phyloP scores from a whole-genome alignment of 2,888 invertebrate genomes.

The Tetheella fluctuosa region DNA sequence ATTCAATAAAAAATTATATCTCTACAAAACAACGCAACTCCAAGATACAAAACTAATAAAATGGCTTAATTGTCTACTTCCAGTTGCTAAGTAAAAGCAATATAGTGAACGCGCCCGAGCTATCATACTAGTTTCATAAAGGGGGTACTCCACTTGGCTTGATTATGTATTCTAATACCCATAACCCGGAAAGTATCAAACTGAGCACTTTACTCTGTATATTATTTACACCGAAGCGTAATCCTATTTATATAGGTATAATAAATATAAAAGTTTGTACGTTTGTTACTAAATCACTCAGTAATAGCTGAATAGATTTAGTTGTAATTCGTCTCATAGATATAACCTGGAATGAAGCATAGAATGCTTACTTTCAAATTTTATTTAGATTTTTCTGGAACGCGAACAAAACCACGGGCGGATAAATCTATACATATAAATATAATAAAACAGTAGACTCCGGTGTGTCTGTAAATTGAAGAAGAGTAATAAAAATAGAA shows the following conservation, averaged over 20 bases:
- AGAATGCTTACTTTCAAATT: too few relatives aligned
- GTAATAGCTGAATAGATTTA: too few relatives aligned
- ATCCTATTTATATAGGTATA: conserved; percentile 10
- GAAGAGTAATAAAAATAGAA: too few relatives aligned
- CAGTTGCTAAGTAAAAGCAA: conserved; percentile 9
- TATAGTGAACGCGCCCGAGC: background rate
- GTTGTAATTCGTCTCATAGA: too few relatives aligned
- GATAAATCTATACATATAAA: too few relatives aligned
- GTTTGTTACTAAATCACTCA: too few relatives aligned
- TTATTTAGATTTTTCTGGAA: too few relatives aligned
- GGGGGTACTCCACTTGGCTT: conserved; percentile 28
- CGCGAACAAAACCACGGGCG: too few relatives aligned
- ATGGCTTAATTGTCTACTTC: background rate
- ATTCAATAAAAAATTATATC: background rate
- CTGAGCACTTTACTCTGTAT: conserved; percentile 30
- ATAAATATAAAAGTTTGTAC: background rate
- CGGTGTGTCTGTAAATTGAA: too few relatives aligned
- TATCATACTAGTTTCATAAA: conserved; percentile 27
- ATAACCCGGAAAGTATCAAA: conserved; percentile 34
- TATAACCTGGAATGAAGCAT: too few relatives aligned
- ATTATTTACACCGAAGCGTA: conserved; percentile 17
- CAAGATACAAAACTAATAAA: background rate
- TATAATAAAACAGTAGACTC: too few relatives aligned
- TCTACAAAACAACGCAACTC: background rate
- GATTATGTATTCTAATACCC: conserved; percentile 43